Evolutionary conservation across 2,888 invertebrate species (phyloP).

Genomic region (Parnassius orleans): DNA sequence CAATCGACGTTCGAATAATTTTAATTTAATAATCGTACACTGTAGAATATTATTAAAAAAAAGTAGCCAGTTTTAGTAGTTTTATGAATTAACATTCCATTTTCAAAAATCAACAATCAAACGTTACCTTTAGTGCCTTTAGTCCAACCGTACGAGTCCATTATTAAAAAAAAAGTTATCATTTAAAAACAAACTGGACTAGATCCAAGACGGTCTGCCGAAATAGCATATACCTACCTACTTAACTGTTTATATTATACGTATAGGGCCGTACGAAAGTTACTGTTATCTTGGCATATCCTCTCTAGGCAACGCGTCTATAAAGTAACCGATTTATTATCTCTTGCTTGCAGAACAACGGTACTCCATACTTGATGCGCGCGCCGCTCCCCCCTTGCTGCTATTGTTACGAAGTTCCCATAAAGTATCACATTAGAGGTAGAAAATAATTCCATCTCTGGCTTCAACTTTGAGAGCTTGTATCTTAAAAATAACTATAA

Average conservation of each 20-base stretch:
- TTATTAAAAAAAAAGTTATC: no score
- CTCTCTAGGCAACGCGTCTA: conserved; percentile 78
- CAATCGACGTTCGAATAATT: no score
- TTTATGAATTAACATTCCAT: conserved; percentile 31
- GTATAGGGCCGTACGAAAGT: conserved; percentile 75
- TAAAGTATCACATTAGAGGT: conserved; percentile 64
- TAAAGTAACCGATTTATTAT: conserved; percentile 71
- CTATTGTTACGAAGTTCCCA: conserved; percentile 79
- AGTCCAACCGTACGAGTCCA: no score
- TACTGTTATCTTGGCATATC: conserved; percentile 83
- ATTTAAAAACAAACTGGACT: conserved; percentile 34
- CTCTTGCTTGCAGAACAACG: conserved; percentile 56
- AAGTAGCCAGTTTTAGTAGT: conserved; percentile 1
- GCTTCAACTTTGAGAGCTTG: conserved; percentile 52
- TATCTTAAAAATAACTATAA: conserved; percentile 37
- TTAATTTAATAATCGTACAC: no score
- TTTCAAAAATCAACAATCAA: conserved; percentile 36
- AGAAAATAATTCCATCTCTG: conserved; percentile 71
- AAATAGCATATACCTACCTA: conserved; percentile 53
- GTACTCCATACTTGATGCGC: conserved; percentile 68
- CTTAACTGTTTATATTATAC: conserved; percentile 59
- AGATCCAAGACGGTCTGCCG: conserved; percentile 59
- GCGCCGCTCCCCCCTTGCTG: conserved; percentile 76
- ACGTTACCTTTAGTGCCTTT: conserved; percentile 27
- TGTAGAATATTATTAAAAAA: background rate